Evolutionary conservation across 2,797 vertebrate genomes (phyloP).

Genomic region (Pristis pectinata): DNA sequence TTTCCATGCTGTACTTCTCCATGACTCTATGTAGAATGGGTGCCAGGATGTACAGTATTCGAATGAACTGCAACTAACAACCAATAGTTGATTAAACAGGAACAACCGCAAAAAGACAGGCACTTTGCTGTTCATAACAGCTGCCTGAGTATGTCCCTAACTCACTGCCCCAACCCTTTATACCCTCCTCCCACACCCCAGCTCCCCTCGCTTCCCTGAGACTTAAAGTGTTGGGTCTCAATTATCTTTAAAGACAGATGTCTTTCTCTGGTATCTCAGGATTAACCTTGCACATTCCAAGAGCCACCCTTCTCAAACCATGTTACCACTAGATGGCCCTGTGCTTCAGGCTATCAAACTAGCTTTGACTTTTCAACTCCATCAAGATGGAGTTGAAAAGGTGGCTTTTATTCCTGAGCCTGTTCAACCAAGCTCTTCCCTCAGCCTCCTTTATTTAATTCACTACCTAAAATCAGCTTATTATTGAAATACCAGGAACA

Average conservation of each 20-base stretch:
- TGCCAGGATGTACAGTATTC: neutral
- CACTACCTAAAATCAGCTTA: neutral
- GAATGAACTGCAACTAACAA: neutral
- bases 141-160: neutral
- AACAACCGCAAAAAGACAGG: neutral
- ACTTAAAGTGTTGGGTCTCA: neutral
- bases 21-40: too few relatives aligned
- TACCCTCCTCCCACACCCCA: too few relatives aligned
- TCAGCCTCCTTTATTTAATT: neutral
- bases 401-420: neutral
- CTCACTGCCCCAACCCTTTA: too few relatives aligned
- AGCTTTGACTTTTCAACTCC: neutral
- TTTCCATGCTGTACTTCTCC: too few relatives aligned
- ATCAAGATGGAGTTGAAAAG: too few relatives aligned
- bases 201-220: neutral
- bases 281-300: neutral
- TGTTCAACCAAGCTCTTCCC: neutral
- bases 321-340: conserved; percentile 8
- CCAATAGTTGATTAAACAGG: neutral
- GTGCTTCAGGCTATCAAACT: neutral
- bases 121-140: neutral
- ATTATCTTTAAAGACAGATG: too few relatives aligned
- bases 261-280: too few relatives aligned
- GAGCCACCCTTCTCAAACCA: neutral
- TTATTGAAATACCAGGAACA: neutral